These are phyloP conservation scores for Ceuthmochares aereus DNA, from an alignment of 2,113 vertebrate genomes.

Conservation along the genomic window DNA sequence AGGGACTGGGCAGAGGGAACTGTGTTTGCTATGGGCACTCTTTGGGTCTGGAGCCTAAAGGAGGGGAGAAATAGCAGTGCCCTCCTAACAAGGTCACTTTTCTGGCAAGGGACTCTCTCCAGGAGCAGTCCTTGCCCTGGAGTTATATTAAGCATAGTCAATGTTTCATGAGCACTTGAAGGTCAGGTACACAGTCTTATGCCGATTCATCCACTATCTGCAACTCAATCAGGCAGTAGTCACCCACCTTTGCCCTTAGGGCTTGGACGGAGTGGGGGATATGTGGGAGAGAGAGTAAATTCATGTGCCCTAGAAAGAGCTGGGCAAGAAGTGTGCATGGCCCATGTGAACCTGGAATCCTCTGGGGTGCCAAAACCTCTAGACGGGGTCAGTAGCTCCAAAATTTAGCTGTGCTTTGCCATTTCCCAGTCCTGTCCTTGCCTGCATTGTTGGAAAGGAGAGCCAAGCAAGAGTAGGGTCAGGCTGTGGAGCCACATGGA, in stretches of 20 bases:
- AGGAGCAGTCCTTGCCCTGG: neutral
- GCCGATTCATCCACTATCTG: conserved; percentile 27
- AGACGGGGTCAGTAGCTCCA: neutral
- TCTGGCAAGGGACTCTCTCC: neutral
- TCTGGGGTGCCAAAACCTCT: neutral
- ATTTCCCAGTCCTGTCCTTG: neutral
- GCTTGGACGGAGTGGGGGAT: neutral
- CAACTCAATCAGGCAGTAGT: neutral
- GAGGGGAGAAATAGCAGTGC: neutral
- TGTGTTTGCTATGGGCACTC: neutral
- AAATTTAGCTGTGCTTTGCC: neutral
- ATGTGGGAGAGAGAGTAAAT: neutral
- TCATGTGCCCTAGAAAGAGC: neutral
- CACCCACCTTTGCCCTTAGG: neutral
- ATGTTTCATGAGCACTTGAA: conserved; percentile 74
- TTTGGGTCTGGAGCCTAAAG: neutral
- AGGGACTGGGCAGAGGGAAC: neutral
- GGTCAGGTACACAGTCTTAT: conserved; percentile 39
- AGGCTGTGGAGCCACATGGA: fast-evolving
- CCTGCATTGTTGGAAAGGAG: neutral
- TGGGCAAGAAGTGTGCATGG: fast-evolving
- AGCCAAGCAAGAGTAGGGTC: neutral
- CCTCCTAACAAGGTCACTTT: neutral
- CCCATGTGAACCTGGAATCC: fast-evolving
- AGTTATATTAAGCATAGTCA: conserved; percentile 67